Evolutionary conservation across 2,888 invertebrate species (phyloP).

Genomic region (Heliconius sara): DNA sequence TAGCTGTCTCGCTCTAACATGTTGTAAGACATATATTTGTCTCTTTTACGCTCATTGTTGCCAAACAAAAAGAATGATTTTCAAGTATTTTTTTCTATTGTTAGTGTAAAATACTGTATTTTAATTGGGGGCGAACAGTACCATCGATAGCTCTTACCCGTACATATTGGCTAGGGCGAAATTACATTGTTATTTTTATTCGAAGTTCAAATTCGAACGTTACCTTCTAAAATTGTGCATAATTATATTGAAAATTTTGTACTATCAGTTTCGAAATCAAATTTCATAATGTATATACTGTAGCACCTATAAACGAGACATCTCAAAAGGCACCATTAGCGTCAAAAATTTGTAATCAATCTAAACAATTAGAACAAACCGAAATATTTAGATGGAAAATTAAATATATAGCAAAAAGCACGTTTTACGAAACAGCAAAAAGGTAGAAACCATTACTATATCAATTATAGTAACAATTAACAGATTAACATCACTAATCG

Average conservation of each 20-base stretch:
- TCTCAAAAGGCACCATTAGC: constrained; percentile 49
- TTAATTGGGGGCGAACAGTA: constrained; percentile 23
- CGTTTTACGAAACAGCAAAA: not conserved
- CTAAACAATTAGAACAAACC: not conserved
- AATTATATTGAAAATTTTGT: constrained; percentile 40
- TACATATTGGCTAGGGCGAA: constrained; percentile 69
- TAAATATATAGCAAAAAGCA: not conserved
- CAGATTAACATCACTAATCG: not conserved
- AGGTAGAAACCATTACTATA: not conserved
- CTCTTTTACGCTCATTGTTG: not conserved
- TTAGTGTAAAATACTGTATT: not conserved
- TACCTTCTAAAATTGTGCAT: constrained; percentile 18
- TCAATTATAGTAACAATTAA: constrained; percentile 2
- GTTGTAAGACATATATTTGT: not conserved
- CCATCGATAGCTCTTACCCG: constrained; percentile 57
- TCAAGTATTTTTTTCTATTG: not conserved
- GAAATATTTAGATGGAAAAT: not conserved
- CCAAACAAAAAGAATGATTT: not conserved
- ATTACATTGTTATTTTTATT: constrained; percentile 11
- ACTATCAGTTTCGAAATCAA: constrained; percentile 44
- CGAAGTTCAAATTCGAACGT: constrained; percentile 15
- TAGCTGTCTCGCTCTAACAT: not conserved
- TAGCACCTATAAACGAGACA: constrained; percentile 46
- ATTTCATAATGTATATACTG: constrained; percentile 42
- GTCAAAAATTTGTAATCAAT: constrained; percentile 17